Conservation (phyloP, 2,888 invertebrate species). For the Calliphora vomitoria region DNA sequence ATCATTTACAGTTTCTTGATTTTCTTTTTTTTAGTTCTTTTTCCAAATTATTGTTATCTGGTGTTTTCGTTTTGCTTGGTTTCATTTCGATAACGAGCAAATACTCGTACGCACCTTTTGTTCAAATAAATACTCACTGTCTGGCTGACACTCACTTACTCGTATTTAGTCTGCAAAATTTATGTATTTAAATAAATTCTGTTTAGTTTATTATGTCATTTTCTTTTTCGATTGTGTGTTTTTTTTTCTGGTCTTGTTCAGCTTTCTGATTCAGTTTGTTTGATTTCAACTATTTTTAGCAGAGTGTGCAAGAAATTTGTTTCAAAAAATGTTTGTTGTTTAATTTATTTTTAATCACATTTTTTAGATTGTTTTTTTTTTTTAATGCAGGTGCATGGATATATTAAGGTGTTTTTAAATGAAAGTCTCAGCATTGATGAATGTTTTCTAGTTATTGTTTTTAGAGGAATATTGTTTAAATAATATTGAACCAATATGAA, state of each 20-base stretch:
- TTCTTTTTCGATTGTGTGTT: neutral
- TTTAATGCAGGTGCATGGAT: neutral
- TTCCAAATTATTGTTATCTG: neutral
- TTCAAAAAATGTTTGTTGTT: neutral
- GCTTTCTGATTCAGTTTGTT: neutral
- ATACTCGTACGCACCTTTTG: conserved; percentile 5
- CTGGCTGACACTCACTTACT: neutral
- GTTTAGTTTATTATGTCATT: conserved; percentile 50
- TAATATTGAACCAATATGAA: too few relatives aligned
- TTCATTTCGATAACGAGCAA: neutral
- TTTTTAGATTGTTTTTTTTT: neutral
- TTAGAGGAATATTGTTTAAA: too few relatives aligned
- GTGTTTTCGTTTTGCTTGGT: neutral
- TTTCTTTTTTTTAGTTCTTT: neutral
- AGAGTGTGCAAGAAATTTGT: conserved; percentile 4
- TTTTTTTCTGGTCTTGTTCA: neutral
- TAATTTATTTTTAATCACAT: neutral
- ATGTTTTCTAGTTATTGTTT: too few relatives aligned
- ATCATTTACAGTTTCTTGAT: conserved; percentile 23
- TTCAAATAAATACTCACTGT: neutral
- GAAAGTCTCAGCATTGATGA: neutral
- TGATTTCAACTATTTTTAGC: conserved; percentile 11
- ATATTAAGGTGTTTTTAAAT: neutral
- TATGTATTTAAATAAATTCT: conserved; percentile 4
- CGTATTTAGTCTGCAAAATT: neutral